Percentiles rank a stretch among this genome's conserved stretches.
Evolutionary conservation across 2,888 invertebrate species (phyloP).

Genomic region (Meghimatium bilineatum): DNA sequence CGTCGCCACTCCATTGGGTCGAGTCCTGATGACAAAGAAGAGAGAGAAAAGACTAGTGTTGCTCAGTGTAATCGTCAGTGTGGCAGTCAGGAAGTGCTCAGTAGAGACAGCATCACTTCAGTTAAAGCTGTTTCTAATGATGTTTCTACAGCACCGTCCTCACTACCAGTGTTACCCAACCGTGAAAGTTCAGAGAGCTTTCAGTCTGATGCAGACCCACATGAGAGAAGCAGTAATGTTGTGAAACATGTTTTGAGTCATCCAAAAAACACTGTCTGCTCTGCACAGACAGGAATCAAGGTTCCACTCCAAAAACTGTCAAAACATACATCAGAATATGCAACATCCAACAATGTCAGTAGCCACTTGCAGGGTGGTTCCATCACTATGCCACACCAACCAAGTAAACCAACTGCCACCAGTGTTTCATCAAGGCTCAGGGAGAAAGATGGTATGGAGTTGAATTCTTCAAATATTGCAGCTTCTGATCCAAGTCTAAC

Average conservation of each 20-base stretch:
- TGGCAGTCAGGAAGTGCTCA: conserved; percentile 61
- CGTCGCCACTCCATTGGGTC: conserved; percentile 72
- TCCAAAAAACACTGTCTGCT: neutral
- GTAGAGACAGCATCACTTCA: conserved; percentile 34
- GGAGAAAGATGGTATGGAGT: neutral
- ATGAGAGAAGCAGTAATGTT: neutral
- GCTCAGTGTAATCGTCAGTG: conserved; percentile 53
- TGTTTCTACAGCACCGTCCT: neutral
- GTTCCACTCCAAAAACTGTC: conserved; percentile 17
- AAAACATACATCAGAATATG: conserved; percentile 12
- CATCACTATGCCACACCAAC: neutral
- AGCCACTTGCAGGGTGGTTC: conserved; percentile 2
- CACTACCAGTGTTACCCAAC: neutral
- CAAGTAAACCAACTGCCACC: conserved; percentile 56
- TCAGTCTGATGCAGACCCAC: conserved; percentile 9
- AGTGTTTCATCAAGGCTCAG: conserved; percentile 57
- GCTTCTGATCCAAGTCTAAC: neutral
- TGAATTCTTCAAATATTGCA: neutral
- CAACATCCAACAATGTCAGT: neutral
- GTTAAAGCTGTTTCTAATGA: conserved; percentile 28
- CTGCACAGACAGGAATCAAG: neutral
- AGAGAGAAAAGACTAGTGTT: conserved; percentile 48
- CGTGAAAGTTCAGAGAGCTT: conserved; percentile 23
- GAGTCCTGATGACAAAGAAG: conserved; percentile 64
- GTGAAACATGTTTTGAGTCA: neutral